phyloP scores from a whole-genome alignment of 2,888 invertebrate genomes.

The Melieria crassipennis region DNA sequence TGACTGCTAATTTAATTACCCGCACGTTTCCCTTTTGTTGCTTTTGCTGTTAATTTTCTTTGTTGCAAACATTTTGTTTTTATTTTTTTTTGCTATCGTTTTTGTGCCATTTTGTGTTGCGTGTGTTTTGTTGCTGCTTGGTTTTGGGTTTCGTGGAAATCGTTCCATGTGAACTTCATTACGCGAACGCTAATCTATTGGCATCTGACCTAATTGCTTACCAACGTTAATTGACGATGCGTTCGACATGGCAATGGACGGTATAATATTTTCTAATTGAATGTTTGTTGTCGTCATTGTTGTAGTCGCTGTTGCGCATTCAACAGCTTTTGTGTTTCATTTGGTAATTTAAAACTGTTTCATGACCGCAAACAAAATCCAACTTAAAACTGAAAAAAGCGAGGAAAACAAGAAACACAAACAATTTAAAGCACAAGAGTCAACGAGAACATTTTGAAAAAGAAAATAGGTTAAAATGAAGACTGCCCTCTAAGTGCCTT shows the following conservation, averaged over 20 bases:
- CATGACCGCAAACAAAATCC: neutral
- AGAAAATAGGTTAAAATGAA: no score
- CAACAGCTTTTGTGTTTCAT: neutral
- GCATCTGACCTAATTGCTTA: slow-evolving; percentile 29
- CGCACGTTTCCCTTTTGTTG: neutral
- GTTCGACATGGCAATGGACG: slow-evolving; percentile 6
- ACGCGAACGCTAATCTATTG: slow-evolving; percentile 27
- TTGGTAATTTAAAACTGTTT: slow-evolving; percentile 10
- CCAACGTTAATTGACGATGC: slow-evolving; percentile 21
- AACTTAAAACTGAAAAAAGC: no score
- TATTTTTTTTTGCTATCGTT: neutral
- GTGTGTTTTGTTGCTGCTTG: neutral
- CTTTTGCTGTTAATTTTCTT: slow-evolving; percentile 5
- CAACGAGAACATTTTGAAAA: no score
- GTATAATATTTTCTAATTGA: slow-evolving; percentile 21
- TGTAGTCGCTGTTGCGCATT: neutral
- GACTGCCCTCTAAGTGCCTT: no score
- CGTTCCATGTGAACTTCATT: slow-evolving; percentile 17
- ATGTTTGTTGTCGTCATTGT: slow-evolving; percentile 9
- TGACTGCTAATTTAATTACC: slow-evolving; percentile 24
- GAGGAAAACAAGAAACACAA: no score
- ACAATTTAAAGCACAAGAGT: no score
- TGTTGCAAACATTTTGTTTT: neutral
- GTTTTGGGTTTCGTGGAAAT: neutral
- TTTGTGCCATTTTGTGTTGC: neutral